Percentiles rank a stretch among this genome's conserved stretches.
Conservation (phyloP, 2,797 vertebrate genomes). For the Cheirogaleus major region DNA sequence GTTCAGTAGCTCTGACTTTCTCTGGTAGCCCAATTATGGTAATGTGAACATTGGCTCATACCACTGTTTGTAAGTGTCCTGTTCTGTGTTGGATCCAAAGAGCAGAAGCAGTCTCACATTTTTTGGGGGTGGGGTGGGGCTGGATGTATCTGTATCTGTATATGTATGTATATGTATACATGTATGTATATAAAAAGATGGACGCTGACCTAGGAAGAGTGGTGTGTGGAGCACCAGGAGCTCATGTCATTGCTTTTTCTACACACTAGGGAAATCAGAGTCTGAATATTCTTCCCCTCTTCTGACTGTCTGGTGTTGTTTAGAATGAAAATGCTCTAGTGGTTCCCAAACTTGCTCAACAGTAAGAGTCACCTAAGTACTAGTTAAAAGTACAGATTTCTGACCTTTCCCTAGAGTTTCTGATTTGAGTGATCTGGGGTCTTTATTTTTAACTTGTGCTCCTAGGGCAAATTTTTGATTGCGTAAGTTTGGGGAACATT, state of each 20-base stretch:
- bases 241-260: neutral
- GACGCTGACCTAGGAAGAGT: neutral
- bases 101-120: neutral
- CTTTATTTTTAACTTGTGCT: neutral
- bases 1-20: constrained; percentile 10
- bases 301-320: neutral
- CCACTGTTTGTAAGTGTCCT: neutral
- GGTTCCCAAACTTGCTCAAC: neutral
- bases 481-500: neutral
- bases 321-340: neutral
- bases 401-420: neutral
- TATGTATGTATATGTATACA: neutral
- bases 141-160: rapidly evolving
- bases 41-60: neutral
- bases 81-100: neutral
- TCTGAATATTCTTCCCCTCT: neutral
- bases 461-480: neutral
- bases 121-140: rapidly evolving
- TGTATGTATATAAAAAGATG: neutral
- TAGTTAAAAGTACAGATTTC: neutral
- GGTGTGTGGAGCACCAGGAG: neutral
- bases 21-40: neutral
- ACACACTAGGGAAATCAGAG: neutral
- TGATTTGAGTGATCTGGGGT: neutral
- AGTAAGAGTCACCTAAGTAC: neutral